phyloP scores from a whole-genome alignment of 2,888 invertebrate genomes.

The Tortrix viridana region DNA sequence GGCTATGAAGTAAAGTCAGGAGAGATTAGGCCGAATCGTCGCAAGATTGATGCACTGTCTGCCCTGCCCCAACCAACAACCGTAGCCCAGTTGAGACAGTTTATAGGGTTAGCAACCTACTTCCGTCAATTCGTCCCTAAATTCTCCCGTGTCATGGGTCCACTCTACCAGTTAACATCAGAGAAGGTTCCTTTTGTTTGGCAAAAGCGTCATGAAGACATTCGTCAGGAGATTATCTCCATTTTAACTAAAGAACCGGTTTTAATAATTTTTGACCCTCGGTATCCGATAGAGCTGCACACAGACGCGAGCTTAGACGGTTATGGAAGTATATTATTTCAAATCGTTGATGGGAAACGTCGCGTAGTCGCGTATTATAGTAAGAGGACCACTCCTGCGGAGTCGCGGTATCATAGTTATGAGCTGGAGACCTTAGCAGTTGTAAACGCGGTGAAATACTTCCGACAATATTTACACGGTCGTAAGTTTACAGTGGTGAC shows the following conservation, averaged over 20 bases:
- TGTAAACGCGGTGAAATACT: slow-evolving; percentile 5
- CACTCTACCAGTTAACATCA: too few relatives aligned
- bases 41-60: slow-evolving; percentile 32
- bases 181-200: background rate
- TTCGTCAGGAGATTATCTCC: background rate
- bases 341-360: slow-evolving; percentile 1
- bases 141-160: too few relatives aligned
- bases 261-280: slow-evolving; percentile 10
- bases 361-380: background rate
- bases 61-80: slow-evolving; percentile 2
- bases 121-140: too few relatives aligned
- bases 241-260: slow-evolving; percentile 3
- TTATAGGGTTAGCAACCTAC: too few relatives aligned
- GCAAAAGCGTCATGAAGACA: slow-evolving; percentile 1
- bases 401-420: slow-evolving; percentile 5
- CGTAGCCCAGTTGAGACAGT: background rate
- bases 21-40: too few relatives aligned
- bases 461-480: slow-evolving; percentile 5
- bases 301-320: slow-evolving; percentile 5
- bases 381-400: slow-evolving; percentile 9
- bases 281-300: background rate
- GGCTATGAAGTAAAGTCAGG: slow-evolving; percentile 30
- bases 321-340: slow-evolving; percentile 3
- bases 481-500: too few relatives aligned
- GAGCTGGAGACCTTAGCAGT: slow-evolving; percentile 12